These are phyloP conservation scores for Hippolais icterina DNA, from an alignment of 2,113 vertebrate species.

Conservation along the genomic window DNA sequence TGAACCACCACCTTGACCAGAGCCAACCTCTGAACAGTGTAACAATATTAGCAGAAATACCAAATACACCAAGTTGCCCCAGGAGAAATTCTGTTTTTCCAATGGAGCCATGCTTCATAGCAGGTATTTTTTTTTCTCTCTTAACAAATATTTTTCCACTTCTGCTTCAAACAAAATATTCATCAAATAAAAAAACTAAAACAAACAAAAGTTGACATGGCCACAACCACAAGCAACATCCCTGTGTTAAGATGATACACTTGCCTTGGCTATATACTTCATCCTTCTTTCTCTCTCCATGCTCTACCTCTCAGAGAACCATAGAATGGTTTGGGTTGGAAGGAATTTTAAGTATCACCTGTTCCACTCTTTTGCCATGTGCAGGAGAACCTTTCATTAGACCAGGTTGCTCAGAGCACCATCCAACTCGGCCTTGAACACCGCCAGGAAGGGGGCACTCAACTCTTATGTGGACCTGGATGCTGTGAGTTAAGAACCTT, in stretches of 20 bases:
- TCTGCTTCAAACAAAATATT: neutral
- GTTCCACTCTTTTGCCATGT: neutral
- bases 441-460: neutral
- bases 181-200: neutral
- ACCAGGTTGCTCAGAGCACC: neutral
- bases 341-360: neutral
- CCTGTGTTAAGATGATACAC: neutral
- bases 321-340: neutral
- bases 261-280: neutral
- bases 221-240: neutral
- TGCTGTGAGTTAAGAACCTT: neutral
- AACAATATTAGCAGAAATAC: neutral
- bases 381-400: neutral
- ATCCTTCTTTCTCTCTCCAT: neutral
- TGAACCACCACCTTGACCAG: neutral
- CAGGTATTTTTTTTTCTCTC: neutral
- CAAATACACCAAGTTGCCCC: neutral
- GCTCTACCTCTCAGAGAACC: neutral
- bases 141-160: neutral
- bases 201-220: neutral
- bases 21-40: neutral
- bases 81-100: neutral
- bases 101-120: neutral
- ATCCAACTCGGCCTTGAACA: neutral
- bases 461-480: fast-evolving